A percentile compares a stretch with the other conserved stretches of the same genome.
phyloP scores from a whole-genome alignment of 35 echinoderm and acorn worm genomes.

The Nesometra sesokonis region DNA sequence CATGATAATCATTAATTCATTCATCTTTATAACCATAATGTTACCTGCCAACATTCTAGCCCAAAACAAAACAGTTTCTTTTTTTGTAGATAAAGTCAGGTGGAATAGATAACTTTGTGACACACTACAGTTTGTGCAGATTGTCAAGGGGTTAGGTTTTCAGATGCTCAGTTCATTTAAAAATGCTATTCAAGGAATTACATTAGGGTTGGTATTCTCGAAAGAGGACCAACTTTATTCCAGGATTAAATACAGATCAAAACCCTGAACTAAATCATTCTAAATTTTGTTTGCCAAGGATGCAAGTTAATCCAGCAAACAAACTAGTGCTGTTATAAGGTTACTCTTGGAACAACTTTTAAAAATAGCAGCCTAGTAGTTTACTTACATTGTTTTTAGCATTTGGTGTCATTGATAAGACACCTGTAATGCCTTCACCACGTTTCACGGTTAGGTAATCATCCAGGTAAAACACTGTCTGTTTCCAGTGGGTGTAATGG shows the following conservation, averaged over 20 bases:
- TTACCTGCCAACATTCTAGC: too few species aligned
- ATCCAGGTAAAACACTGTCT: slow-evolving; percentile 88
- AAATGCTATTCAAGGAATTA: background rate
- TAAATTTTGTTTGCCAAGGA: too few species aligned
- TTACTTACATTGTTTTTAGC: slow-evolving; percentile 80
- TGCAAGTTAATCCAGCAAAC: background rate
- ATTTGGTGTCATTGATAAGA: slow-evolving; percentile 88
- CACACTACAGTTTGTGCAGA: too few species aligned
- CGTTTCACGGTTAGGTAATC: slow-evolving; percentile 91
- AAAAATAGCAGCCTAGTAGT: background rate
- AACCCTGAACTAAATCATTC: background rate
- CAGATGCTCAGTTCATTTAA: background rate
- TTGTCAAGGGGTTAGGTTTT: too few species aligned
- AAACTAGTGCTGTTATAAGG: background rate
- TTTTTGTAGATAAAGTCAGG: too few species aligned
- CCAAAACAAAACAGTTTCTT: too few species aligned
- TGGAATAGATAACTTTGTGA: too few species aligned
- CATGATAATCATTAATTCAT: too few species aligned
- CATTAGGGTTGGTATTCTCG: too few species aligned
- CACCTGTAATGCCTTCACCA: slow-evolving; percentile 79
- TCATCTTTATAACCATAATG: too few species aligned
- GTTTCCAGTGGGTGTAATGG: slow-evolving; percentile 98
- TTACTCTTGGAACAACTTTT: background rate
- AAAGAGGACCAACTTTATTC: too few species aligned
- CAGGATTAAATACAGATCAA: too few species aligned